Base-by-base conservation (phyloP, 1,140 invertebrate genomes). In the Bombus huntii region DNA sequence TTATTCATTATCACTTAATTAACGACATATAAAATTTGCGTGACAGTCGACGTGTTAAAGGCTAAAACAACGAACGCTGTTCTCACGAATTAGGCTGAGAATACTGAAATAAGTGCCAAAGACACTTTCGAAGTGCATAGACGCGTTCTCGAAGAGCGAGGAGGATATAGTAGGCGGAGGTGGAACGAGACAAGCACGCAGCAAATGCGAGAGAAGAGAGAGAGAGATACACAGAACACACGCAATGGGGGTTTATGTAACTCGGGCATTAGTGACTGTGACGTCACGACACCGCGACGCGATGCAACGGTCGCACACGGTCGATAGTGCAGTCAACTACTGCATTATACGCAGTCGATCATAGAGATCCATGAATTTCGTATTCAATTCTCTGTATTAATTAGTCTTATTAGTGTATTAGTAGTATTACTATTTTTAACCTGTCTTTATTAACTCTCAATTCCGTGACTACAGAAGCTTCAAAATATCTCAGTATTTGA, bases 251-350 rank as follows among this genome's bases (percentile, higher is more conserved):
- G 78, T 83, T 86, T 86, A 86, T 83, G 81, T 86, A 86, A 86
- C 85, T 86, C 85, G 85, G 85, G 85, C 85, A 86, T 86, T 83
- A 83, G 85, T 83, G 65, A 59, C 85, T 59, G 73, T 86, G 85
- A 86, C 80, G 85, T 86, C 80, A 86, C 42, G 13, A 53, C 22
- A 44, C 42, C 68, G 70, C 79, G 80, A 70, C 80, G 47, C 62
- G 78, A 34, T 81, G 83, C 83, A 86, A 86, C 80, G 80, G 65
- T 86, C 34, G 85, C 85, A 62, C 80, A n/a, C 65, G 82, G 76
- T 80, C 76, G 85, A 82, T 83, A 86, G 65, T 76, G 85, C 80
- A 83, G 80, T 76, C 62, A 71, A 71, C 80, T 83, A 86, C 80
- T 82, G 72, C 72, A 66, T 81, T 81, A 81, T 42, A 85, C 77